Base-by-base conservation (phyloP, 2,888 invertebrate genomes). In the Augiades crinisus region DNA sequence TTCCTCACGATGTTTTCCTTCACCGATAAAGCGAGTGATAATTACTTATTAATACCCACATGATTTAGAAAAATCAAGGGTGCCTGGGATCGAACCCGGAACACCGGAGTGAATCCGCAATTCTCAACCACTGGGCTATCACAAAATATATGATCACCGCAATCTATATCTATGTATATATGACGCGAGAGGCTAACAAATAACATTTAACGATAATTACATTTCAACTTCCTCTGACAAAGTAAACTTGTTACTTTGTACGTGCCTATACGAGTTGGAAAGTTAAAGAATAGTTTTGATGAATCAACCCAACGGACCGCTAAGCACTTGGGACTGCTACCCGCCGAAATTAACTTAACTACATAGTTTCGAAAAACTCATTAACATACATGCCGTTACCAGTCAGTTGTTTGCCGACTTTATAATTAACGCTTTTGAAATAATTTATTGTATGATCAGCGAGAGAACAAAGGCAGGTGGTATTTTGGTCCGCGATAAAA, bases 331-430 rank as follows among this genome's bases (percentile, higher is more conserved):
- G 3, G 43, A 8, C 3, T 13, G 1, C 13, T 7, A 12, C 31
- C n/a, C 31, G 13, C 27, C 21, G 2, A 33, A 44, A 44, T 44
- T 44, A 21, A 44, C n/a, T 44, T 19, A 44, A 44, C 21, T 27
- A 27, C 8, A n/a, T 14, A 40, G 14, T 14, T 31, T 34, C 1
- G 43, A 44, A 44, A 44, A 44, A 44, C 43, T 34, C 45, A 34
- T 45, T 34, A 33, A 45, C 10, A 34, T 45, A 45, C 45, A 34
- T 10, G 31, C 14, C 34, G 16, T 10, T 33, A 13, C 10, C 31
- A 17, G n/a, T 19, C 13, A 21, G n/a, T 5, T 7, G 37, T 5
- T n/a, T 30, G n/a, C 31, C 1, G 19, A 37, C 10, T 21, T 37
- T 37, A 21, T 37, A 37, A 37, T 37, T 37, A 37, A 19, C 21